Evolutionary conservation across 2,797 vertebrate genomes (phyloP), one percentile per base, ranked within the genome.

Genomic region (Kryptopterus vitreolus): DNA sequence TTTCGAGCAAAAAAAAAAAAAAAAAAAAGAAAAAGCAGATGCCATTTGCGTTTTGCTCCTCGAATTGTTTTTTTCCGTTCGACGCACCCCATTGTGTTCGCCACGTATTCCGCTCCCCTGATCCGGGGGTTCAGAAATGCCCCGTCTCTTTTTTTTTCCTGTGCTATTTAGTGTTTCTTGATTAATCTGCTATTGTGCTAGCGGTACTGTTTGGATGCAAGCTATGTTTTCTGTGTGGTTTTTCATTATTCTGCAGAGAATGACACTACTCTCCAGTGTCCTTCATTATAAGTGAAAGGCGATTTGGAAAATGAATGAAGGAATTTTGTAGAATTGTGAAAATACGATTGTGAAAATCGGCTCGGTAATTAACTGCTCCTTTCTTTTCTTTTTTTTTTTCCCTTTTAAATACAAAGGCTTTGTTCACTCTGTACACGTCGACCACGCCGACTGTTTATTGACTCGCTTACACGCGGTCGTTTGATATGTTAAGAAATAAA

Each of bases 41-140:
- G 91, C 89, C 87, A 88, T 89, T 91, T 88, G 85, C 86, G 85
- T 91, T 92, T n/a, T n/a, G n/a, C n/a, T 86, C 84, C 85, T 85
- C 87, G 84, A 91, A 90, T 85, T 85, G 85, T 86, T 82, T 84
- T 89, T 87, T 87, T 90, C 85, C 77, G 83, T 89, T 86, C 84
- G 76, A 72, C 81, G 84, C 84, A 86, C 86, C 33, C 85, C 83
- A 83, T 88, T 89, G 88, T 89, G 87, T 83, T 76, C 76, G 80
- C 82, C 84, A 85, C 78, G 83, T 85, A 81, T 78, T 86, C 83
- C 76, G 85, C 81, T 88, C 75, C 79, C 79, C n/a, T 31, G 48
- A 72, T 85, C 86, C 84, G 63, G 85, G 16, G 61, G 87, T 85
- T 87, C 22, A 63, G 81, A 87, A 82, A 35, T 81, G 31, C 46